Evolutionary conservation across 2,888 invertebrate genomes (phyloP), one percentile per base, ranked within the genome.

Genomic region (Apoderus coryli): DNA sequence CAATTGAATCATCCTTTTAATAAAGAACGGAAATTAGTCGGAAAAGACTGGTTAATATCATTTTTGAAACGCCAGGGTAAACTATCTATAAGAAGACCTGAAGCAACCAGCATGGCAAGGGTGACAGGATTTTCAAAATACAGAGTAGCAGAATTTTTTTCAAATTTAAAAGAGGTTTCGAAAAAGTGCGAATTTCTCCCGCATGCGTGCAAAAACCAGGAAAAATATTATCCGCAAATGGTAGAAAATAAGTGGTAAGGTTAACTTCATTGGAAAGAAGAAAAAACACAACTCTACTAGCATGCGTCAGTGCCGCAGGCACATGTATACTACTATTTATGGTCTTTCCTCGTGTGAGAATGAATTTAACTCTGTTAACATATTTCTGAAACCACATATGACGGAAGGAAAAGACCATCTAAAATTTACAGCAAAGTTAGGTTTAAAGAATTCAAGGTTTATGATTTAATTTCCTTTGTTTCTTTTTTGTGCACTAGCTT

Each of bases 201-300:
- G 5, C 25, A 25, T 25, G 14, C 25, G 24, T 10, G 7, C 24
- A 24, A 24, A 24, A 24, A 24, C 24, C 10, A 24, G 10, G 24
- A 24, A 10, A 24, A 24, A 24, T 24, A 24, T 24, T 24, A 24
- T 5, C 24, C 10, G 10, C 7, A 24, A 24, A 24, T 5, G 24
- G 24, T 9, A 24, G 24, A 7, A 24, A 25, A 9, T 4, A 25
- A 25, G 6, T 25, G 25, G 25, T 11, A 25, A 25, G 25, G 13
- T 25, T 25, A 25, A 4, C 25, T 25, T 25, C 25, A 25, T 10
- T 25, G 25, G 25, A 25, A 25, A 25, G 11, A 25, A 13, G 11
- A 25, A 25, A 25, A 25, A 25, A 25, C 13, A 25, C 25, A 10
- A 25, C 11, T 25, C 13, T 25, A 25, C 13, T 25, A 25, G 11